Evolutionary conservation across 2,113 vertebrate species (phyloP).

Genomic region (Epinephelus lanceolatus): DNA sequence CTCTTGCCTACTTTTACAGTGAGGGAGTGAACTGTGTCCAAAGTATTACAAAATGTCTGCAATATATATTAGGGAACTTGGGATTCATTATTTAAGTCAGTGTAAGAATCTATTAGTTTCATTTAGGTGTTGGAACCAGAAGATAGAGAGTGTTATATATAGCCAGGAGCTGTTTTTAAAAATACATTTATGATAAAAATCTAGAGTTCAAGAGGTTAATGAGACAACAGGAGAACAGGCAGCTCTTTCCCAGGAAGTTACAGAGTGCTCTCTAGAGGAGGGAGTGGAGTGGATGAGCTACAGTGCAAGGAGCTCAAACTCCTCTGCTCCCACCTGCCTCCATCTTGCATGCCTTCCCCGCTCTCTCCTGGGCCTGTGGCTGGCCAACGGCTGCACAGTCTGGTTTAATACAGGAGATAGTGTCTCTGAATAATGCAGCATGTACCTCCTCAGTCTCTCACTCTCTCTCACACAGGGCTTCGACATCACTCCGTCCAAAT

Average conservation of each 20-base stretch:
- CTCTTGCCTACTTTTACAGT: background rate
- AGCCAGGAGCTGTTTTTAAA: constrained; percentile 17
- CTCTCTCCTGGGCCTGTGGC: constrained; percentile 41
- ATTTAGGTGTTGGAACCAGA: constrained; percentile 11
- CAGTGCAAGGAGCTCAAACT: constrained; percentile 9
- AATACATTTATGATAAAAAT: constrained; percentile 14
- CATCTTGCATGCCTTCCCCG: constrained; percentile 42
- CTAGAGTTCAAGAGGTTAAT: constrained; percentile 54
- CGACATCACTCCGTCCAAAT: constrained; percentile 29
- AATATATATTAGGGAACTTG: background rate
- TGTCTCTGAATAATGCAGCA: constrained; percentile 67
- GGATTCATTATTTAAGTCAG: constrained; percentile 16
- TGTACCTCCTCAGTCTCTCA: constrained; percentile 32
- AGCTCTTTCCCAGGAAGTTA: constrained; percentile 28
- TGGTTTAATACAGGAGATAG: constrained; percentile 47
- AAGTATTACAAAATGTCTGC: background rate
- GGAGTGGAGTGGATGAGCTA: constrained; percentile 14
- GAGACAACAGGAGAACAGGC: constrained; percentile 21
- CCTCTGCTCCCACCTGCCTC: constrained; percentile 35
- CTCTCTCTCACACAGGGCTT: constrained; percentile 35
- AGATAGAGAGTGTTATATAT: background rate
- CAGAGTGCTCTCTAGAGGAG: constrained; percentile 33
- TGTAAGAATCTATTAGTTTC: background rate
- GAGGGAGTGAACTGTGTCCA: background rate
- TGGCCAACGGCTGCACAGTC: constrained; percentile 41